Evolutionary conservation across 1,140 invertebrate species (phyloP).

Genomic region (Chrysomallon squamiferum): DNA sequence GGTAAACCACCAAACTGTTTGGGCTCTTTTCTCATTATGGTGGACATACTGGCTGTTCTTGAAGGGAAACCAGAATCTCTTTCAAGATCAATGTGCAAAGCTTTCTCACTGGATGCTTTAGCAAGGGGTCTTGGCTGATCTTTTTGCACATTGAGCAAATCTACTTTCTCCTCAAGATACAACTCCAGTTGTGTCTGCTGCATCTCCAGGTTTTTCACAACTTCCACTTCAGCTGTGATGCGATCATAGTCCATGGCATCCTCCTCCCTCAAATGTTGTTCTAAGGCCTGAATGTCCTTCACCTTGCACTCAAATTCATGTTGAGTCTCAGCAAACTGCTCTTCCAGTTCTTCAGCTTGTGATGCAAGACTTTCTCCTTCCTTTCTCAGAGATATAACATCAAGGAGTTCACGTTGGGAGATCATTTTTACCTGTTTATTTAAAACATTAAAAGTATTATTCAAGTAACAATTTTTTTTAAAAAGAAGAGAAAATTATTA

Average conservation of each 20-base stretch:
- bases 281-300: constrained; percentile 34
- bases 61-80: constrained; percentile 9
- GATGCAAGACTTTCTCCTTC: constrained; percentile 25
- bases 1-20: constrained; percentile 17
- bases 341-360: constrained; percentile 39
- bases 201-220: constrained; percentile 34
- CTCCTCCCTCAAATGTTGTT: constrained; percentile 35
- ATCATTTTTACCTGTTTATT: too few species aligned
- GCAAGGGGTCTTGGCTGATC: constrained; percentile 37
- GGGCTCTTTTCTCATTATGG: constrained; percentile 22
- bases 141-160: constrained; percentile 34
- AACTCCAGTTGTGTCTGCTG: constrained; percentile 47
- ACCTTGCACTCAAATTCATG: constrained; percentile 28
- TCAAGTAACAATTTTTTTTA: too few species aligned
- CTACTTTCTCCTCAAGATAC: constrained; percentile 52
- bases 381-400: constrained; percentile 27
- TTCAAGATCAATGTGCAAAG: constrained; percentile 15
- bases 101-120: constrained; percentile 42
- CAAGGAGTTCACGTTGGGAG: constrained; percentile 17
- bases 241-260: constrained; percentile 29
- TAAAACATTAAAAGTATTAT: too few species aligned
- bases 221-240: constrained; percentile 32
- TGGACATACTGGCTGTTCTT: constrained; percentile 19
- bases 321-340: constrained; percentile 34
- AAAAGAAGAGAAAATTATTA: too few species aligned